Base-by-base conservation (phyloP, 2,888 invertebrate species). In the Oegoconia quadripuncta region DNA sequence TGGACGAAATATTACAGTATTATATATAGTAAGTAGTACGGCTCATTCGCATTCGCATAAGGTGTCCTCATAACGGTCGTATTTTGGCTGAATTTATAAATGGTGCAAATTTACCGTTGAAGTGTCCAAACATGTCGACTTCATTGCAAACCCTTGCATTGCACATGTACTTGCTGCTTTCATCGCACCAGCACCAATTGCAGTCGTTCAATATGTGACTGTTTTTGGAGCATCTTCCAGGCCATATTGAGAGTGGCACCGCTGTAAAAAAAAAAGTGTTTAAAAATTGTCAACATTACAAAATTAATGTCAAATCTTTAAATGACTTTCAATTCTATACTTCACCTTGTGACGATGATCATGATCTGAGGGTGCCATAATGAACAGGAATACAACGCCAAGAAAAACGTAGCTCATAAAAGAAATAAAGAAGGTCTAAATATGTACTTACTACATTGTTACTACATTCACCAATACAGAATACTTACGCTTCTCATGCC, bases 71-170 rank as follows among this genome's bases (percentile, higher is more conserved):
- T n/a, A n/a, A n/a, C n/a, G n/a, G n/a, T n/a, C n/a, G n/a, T n/a
- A n/a, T n/a, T n/a, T n/a, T n/a, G n/a, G n/a, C n/a, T n/a, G n/a
- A n/a, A n/a, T n/a, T n/a, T n/a, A n/a, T n/a, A n/a, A n/a, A n/a
- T n/a, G n/a, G n/a, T n/a, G n/a, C 11, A 26, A 36, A 33, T 30
- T 12, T 44, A 82, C 84, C 83, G 45, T 80, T 82, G 34, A 84
- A 86, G 46, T 83, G 81, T n/a, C 81, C 83, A 38, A 83, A 84
- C 70, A 69, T 68, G 31, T 84, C 86, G 1, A 82, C 68, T 1
- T 56, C 46, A 0, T 15, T 28, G 46, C 84, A 86, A 6, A 47
- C 46, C 5, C 78, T 62, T 2, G 74, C 67, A 1, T 63, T 46
- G 48, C 84, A 86, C 0, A 27, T 39, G 46, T 61, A 86, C 16